Evolutionary conservation across 2,113 vertebrate species (phyloP).

Genomic region (Cyanoderma ruficeps): DNA sequence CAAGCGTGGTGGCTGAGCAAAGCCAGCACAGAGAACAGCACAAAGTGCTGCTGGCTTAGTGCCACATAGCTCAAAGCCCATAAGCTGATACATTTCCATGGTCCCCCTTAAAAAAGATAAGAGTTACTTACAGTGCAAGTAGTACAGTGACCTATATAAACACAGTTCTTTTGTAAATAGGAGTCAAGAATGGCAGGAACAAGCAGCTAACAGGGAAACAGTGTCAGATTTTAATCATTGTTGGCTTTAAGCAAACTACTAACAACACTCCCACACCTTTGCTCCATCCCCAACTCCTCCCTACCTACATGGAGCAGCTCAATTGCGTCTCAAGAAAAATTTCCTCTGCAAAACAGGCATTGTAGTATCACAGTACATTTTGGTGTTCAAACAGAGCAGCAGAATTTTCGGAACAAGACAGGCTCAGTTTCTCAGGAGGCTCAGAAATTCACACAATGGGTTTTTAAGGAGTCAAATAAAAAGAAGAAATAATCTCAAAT

Average conservation of each 20-base stretch:
- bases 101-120: not conserved
- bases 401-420: not conserved
- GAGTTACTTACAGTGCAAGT: not conserved
- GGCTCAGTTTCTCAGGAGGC: not conserved
- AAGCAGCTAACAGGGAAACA: not conserved
- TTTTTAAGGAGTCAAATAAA: not conserved
- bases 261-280: not conserved
- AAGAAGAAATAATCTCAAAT: not conserved
- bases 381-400: not conserved
- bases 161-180: not conserved
- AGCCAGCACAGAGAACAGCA: not conserved
- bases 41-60: not conserved
- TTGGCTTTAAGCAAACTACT: not conserved
- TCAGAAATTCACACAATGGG: not conserved
- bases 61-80: not conserved
- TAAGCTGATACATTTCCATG: not conserved
- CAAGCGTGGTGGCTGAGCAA: not conserved
- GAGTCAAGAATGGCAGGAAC: not conserved
- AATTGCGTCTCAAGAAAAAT: not conserved
- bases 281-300: not conserved
- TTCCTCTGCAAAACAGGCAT: not conserved
- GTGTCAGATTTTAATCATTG: not conserved
- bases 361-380: accelerated
- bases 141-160: conserved; percentile 22
- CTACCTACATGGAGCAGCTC: not conserved